These are phyloP conservation scores for Vesta saturnalis DNA, from an alignment of 2,888 invertebrate species.

Conservation along the genomic window DNA sequence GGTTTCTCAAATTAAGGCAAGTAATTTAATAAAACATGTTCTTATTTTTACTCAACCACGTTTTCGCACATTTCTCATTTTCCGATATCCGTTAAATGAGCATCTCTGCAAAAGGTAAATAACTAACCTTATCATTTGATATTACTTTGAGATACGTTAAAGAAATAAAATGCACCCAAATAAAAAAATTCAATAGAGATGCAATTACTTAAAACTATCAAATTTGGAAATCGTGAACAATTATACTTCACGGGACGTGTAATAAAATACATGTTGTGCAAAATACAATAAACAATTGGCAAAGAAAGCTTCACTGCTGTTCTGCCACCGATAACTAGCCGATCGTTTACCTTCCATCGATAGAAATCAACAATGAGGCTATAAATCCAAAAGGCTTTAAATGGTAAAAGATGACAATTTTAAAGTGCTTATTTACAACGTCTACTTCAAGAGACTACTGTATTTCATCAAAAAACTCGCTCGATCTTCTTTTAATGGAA, in stretches of 20 bases:
- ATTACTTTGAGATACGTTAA: no score
- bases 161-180: background rate
- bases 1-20: background rate
- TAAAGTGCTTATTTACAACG: slow-evolving; percentile 45
- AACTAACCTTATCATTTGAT: no score
- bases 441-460: slow-evolving; percentile 18
- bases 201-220: background rate
- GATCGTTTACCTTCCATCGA: slow-evolving; percentile 46
- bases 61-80: background rate
- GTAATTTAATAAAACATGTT: background rate
- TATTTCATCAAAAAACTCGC: slow-evolving; percentile 1
- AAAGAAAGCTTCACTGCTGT: slow-evolving; percentile 19
- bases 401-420: slow-evolving; percentile 46
- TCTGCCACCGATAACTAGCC: slow-evolving; percentile 45
- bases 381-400: slow-evolving; percentile 48
- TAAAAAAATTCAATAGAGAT: no score
- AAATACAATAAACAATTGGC: slow-evolving; percentile 27
- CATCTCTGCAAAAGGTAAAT: no score
- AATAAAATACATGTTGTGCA: slow-evolving; percentile 19
- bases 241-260: slow-evolving; percentile 3
- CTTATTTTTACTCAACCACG: background rate
- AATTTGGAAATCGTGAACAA: slow-evolving; percentile 12
- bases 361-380: slow-evolving; percentile 49
- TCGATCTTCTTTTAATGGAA: slow-evolving; percentile 1
- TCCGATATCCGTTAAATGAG: no score